Conservation (phyloP, 2,888 invertebrate genomes). For the Leptura quadrifasciata region DNA sequence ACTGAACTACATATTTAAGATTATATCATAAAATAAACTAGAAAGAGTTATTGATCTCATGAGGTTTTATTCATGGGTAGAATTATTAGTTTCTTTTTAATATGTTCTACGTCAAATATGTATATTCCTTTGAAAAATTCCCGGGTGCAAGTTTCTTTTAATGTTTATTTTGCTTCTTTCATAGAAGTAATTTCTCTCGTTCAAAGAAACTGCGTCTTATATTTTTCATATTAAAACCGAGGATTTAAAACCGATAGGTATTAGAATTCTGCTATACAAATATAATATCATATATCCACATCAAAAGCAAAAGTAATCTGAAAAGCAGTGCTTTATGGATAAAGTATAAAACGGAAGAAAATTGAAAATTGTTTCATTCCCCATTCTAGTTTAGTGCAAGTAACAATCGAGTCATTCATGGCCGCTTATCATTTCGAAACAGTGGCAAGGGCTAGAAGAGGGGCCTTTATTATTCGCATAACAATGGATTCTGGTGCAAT, state of each 20-base stretch:
- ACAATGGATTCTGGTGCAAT: conserved; percentile 57
- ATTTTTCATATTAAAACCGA: conserved; percentile 24
- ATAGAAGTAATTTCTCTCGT: conserved; percentile 12
- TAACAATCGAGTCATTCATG: conserved; percentile 61
- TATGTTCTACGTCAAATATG: conserved; percentile 6
- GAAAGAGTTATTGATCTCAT: not conserved
- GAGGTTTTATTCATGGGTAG: not conserved
- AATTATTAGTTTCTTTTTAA: not conserved
- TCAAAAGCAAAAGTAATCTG: conserved; percentile 44
- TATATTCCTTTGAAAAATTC: conserved; percentile 3
- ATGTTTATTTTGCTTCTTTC: conserved; percentile 20
- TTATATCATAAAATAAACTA: not conserved
- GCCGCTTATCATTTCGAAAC: conserved; percentile 63
- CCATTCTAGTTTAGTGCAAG: conserved; percentile 39
- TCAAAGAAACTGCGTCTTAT: conserved; percentile 19
- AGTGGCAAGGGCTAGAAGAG: conserved; percentile 54
- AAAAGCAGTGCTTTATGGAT: conserved; percentile 36
- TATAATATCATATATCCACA: conserved; percentile 47
- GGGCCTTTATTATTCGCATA: conserved; percentile 62
- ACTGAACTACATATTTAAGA: no score
- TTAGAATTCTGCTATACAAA: conserved; percentile 46
- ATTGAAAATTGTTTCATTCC: conserved; percentile 44
- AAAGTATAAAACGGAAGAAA: conserved; percentile 47
- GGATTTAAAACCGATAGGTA: conserved; percentile 42
- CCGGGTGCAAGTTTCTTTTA: not conserved